A percentile compares a stretch with the other conserved stretches of the same genome.
Conservation (phyloP, 2,888 invertebrate species). For the Trachelus tabidus region DNA sequence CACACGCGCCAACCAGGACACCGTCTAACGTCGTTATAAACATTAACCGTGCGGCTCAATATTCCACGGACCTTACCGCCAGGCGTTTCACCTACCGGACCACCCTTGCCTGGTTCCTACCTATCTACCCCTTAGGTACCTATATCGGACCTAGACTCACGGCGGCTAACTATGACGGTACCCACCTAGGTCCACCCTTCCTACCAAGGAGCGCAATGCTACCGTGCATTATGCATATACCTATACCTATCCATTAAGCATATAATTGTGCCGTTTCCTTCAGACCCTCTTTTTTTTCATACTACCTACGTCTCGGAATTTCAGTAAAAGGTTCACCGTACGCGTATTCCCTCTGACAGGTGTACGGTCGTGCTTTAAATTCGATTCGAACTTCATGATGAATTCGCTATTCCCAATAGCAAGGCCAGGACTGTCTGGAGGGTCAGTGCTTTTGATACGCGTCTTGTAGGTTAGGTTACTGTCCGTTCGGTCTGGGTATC, state of each 20-base stretch:
- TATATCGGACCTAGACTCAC: not conserved
- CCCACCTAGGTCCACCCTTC: not conserved
- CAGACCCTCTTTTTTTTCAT: not conserved
- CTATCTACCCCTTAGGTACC: not conserved
- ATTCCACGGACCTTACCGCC: constrained; percentile 58
- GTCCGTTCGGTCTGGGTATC: not conserved
- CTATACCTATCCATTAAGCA: not conserved
- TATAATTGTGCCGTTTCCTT: not conserved
- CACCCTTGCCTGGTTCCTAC: not conserved
- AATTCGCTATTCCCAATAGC: not conserved
- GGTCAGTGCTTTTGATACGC: not conserved
- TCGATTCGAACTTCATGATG: not conserved
- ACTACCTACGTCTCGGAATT: not conserved
- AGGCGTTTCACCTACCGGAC: constrained; percentile 19
- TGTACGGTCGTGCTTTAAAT: not conserved
- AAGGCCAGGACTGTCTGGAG: not conserved
- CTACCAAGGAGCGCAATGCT: not conserved
- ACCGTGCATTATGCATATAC: not conserved
- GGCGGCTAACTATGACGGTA: not conserved
- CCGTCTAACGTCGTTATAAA: constrained; percentile 65
- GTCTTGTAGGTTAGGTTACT: not conserved
- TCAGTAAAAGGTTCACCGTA: not conserved
- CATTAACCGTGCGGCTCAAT: constrained; percentile 65
- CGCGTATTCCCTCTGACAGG: not conserved
- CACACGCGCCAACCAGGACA: constrained; percentile 39